Evolutionary conservation across 2,113 vertebrate genomes (phyloP), one percentile per base, ranked within the genome.

Genomic region (Microtus oregoni): DNA sequence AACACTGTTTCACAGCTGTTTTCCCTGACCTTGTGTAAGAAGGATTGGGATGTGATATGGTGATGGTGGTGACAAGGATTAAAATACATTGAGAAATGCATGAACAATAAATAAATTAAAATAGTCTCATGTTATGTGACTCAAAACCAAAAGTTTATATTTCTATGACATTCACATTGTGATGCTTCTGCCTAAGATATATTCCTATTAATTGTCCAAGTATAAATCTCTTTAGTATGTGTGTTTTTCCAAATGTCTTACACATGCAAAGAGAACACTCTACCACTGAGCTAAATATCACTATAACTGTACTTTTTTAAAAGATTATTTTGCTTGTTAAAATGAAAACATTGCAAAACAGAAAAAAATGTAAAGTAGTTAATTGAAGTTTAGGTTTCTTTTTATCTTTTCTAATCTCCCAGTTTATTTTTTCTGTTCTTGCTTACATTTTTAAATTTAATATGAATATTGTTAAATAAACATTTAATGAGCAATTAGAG

Each of bases 301-400:
- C 14, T 47, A 67, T n/a, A 17, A 5, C 28, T 67, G 28, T 3
- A n/a, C n/a, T 7, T 22, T n/a, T 52, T 35, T 9, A 61, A 92
- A 92, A 78, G 50, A 63, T 13, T 41, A 63, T 28, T 61, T 61
- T 26, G 26, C 55, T 55, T 38, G 5, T 61, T 41, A 87, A 94
- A 96, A 77, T 94, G 24, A 87, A 90, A 79, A 4, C 20, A 78
- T 88, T 75, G 19, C 26, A 92, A 73, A 95, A 68, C 32, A 83
- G 68, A 68, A 58, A 61, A 89, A 14, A 38, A 8, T 95, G 28
- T 73, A 38, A 89, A 79, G 10, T 10, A 55, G 0, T 91, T 13
- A 88, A 24, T 86, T 20, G n/a, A 67, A 55, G 10, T 70, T 52
- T 89, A 32, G 6, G 26, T 44, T 4, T 90, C 58, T 92, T 75